Percentiles rank a stretch among this genome's conserved stretches.
Conservation (phyloP, 2,888 invertebrate species). For the Digitonthophagus gazella region DNA sequence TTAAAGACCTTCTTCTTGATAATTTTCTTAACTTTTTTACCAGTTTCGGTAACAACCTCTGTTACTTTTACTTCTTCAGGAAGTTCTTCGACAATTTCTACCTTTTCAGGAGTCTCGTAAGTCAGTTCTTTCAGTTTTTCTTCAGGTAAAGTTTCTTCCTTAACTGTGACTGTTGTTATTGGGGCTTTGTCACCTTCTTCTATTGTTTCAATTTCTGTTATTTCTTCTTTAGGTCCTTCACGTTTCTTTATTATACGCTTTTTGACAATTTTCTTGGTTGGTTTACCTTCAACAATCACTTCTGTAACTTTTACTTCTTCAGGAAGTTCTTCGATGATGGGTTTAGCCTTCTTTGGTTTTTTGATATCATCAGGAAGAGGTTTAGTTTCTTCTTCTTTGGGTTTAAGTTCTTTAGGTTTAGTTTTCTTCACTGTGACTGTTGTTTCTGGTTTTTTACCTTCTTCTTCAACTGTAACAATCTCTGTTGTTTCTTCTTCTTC, state of each 20-base stretch:
- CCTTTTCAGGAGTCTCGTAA: conserved; percentile 32
- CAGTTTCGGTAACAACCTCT: conserved; percentile 33
- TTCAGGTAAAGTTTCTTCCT: conserved; percentile 31
- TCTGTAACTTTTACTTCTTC: conserved; percentile 44
- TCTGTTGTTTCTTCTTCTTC: conserved; percentile 40
- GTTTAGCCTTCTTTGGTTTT: conserved; percentile 26
- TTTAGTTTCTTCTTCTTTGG: conserved; percentile 42
- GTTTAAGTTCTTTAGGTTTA: conserved; percentile 25
- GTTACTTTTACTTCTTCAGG: conserved; percentile 39
- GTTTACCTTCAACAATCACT: conserved; percentile 41
- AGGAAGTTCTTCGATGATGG: conserved; percentile 41
- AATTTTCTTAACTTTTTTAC: conserved; percentile 40
- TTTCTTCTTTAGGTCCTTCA: conserved; percentile 40
- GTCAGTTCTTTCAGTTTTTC: conserved; percentile 27
- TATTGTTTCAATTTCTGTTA: conserved; percentile 51
- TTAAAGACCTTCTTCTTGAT: conserved; percentile 32
- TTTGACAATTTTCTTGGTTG: conserved; percentile 40
- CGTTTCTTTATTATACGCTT: conserved; percentile 46
- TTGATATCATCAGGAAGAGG: conserved; percentile 43
- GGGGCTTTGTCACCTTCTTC: conserved; percentile 42
- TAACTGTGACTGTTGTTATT: conserved; percentile 39
- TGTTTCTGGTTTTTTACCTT: no score
- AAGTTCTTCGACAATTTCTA: conserved; percentile 39
- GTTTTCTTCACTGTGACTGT: conserved; percentile 34
- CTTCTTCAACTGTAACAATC: no score